Conservation (phyloP, 2,797 vertebrate species). For the Chaunax sp. region DNA sequence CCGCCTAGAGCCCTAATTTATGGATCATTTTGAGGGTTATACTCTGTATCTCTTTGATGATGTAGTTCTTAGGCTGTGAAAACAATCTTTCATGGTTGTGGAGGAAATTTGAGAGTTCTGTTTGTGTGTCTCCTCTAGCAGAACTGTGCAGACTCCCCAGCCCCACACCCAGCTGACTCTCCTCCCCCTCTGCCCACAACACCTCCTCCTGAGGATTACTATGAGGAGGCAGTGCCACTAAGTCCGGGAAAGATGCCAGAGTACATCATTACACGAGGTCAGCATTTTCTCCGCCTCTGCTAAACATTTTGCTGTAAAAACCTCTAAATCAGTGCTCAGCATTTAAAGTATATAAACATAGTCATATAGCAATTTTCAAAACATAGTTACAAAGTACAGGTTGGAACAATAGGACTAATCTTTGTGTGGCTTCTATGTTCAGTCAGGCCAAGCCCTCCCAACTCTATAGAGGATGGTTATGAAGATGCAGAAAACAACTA, state of each 20-base stretch:
- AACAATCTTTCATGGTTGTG: slow-evolving; percentile 15
- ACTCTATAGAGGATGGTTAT: slow-evolving; percentile 93
- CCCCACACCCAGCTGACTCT: slow-evolving; percentile 55
- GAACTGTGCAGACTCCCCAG: slow-evolving; percentile 48
- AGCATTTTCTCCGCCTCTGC: slow-evolving; percentile 42
- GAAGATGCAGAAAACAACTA: slow-evolving; percentile 96
- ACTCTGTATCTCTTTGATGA: slow-evolving; percentile 47
- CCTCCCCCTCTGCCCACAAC: slow-evolving; percentile 94
- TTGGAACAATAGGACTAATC: slow-evolving; percentile 18
- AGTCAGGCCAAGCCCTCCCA: slow-evolving; percentile 93
- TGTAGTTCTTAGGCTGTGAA: slow-evolving; percentile 28
- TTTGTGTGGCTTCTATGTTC: slow-evolving; percentile 32
- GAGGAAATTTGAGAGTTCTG: slow-evolving; percentile 45
- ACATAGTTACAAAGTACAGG: slow-evolving; percentile 27
- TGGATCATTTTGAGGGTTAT: slow-evolving; percentile 41
- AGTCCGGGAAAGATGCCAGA: slow-evolving; percentile 91
- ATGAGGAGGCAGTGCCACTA: slow-evolving; percentile 96
- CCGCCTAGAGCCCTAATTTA: slow-evolving; percentile 53
- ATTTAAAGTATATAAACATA: slow-evolving; percentile 22
- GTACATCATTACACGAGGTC: slow-evolving; percentile 90
- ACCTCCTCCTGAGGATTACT: slow-evolving; percentile 95
- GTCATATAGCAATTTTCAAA: background rate
- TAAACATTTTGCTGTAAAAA: slow-evolving; percentile 21
- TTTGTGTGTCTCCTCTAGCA: slow-evolving; percentile 45
- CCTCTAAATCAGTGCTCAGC: slow-evolving; percentile 4